These are phyloP conservation scores for Lerema accius DNA, from an alignment of 1,140 invertebrate genomes.

Conservation along the genomic window DNA sequence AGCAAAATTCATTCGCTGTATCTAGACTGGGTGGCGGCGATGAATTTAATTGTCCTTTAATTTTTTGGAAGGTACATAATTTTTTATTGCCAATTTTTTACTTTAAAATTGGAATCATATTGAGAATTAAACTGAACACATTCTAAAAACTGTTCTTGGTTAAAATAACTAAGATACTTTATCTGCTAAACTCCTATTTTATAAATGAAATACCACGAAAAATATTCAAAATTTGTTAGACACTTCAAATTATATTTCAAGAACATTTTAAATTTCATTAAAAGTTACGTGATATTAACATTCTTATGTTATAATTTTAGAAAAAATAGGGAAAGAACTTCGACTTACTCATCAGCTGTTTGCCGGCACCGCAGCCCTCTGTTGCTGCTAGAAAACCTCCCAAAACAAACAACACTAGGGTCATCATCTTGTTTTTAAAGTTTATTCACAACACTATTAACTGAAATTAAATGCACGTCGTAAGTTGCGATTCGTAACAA, in stretches of 20 bases:
- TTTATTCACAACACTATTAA: constrained; percentile 74
- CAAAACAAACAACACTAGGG: constrained; percentile 80
- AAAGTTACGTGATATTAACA: too few species aligned
- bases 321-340: too few species aligned
- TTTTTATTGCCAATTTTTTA: neutral
- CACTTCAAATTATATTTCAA: too few species aligned
- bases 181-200: too few species aligned
- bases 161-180: too few species aligned
- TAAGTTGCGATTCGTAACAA: constrained; percentile 79
- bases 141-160: too few species aligned
- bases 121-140: too few species aligned
- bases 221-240: too few species aligned
- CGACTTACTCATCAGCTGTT: constrained; percentile 74
- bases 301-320: too few species aligned
- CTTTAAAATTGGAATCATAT: neutral
- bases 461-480: constrained; percentile 63
- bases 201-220: too few species aligned
- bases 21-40: constrained; percentile 75
- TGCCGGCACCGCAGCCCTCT: constrained; percentile 76
- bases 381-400: constrained; percentile 67
- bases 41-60: constrained; percentile 49
- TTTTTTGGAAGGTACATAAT: neutral
- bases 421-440: constrained; percentile 65
- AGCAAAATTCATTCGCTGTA: constrained; percentile 53
- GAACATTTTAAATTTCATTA: too few species aligned